Percentiles rank a stretch among this genome's conserved stretches.
Evolutionary conservation across 2,797 vertebrate species (phyloP).

Genomic region (Enteromius trimaculatus): DNA sequence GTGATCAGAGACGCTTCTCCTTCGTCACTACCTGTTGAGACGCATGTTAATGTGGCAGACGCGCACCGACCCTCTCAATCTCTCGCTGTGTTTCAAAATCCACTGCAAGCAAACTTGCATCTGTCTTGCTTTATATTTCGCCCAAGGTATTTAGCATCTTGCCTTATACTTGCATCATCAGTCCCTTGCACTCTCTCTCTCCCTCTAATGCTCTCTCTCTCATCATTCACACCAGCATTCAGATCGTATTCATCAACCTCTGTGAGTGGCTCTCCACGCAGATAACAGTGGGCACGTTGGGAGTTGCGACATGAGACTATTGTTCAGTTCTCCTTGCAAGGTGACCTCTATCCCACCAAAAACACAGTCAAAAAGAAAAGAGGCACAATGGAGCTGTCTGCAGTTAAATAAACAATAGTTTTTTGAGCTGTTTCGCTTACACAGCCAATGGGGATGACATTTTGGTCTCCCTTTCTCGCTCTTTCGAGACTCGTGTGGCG

Average conservation of each 20-base stretch:
- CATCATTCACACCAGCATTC: slow-evolving; percentile 66
- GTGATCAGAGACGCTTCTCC: not conserved
- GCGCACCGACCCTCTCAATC: slow-evolving; percentile 20
- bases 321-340: slow-evolving; percentile 60
- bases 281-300: slow-evolving; percentile 57
- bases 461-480: not conserved
- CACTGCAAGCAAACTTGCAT: slow-evolving; percentile 69
- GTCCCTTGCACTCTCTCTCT: slow-evolving; percentile 59
- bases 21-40: slow-evolving; percentile 34
- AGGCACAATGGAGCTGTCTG: slow-evolving; percentile 10
- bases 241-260: slow-evolving; percentile 71
- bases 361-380: slow-evolving; percentile 26
- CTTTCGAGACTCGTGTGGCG: not conserved
- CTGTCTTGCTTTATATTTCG: slow-evolving; percentile 73
- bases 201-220: slow-evolving; percentile 54
- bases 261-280: slow-evolving; percentile 52
- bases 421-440: slow-evolving; percentile 7
- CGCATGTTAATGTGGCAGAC: slow-evolving; percentile 25
- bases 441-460: not conserved
- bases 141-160: slow-evolving; percentile 72
- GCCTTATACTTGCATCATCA: slow-evolving; percentile 77
- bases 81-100: slow-evolving; percentile 64
- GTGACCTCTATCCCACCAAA: slow-evolving; percentile 64
- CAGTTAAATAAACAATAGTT: slow-evolving; percentile 1
- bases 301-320: slow-evolving; percentile 46